Conservation (phyloP, 1,140 invertebrate species). For the Hyphantria cunea region DNA sequence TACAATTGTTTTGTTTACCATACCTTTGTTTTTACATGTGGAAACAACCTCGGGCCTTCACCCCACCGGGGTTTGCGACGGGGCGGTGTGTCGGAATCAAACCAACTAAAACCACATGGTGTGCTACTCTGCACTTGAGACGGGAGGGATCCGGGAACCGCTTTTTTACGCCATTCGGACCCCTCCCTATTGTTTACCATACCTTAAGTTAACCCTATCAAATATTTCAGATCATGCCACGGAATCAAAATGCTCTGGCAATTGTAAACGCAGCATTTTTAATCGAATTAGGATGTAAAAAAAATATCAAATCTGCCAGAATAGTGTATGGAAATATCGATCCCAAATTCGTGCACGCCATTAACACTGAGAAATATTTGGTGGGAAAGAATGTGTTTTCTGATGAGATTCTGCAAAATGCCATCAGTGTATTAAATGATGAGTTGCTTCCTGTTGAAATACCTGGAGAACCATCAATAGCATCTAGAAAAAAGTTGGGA, state of each 20-base stretch:
- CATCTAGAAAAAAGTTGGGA: slow-evolving; percentile 86
- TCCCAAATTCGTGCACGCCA: slow-evolving; percentile 87
- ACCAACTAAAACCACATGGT: too few species aligned
- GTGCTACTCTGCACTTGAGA: too few species aligned
- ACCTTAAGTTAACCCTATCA: too few species aligned
- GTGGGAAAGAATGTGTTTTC: slow-evolving; percentile 82
- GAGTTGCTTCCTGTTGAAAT: slow-evolving; percentile 85
- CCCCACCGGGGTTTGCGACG: too few species aligned
- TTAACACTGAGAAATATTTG: slow-evolving; percentile 86
- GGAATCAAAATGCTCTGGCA: slow-evolving; percentile 91
- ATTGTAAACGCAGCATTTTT: slow-evolving; percentile 91
- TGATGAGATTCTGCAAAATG: slow-evolving; percentile 78
- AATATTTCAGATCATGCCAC: slow-evolving; percentile 86
- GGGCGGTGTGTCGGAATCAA: too few species aligned
- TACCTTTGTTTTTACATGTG: too few species aligned
- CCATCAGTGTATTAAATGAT: slow-evolving; percentile 81
- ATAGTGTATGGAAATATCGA: slow-evolving; percentile 88
- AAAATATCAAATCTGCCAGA: slow-evolving; percentile 51
- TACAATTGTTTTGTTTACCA: too few species aligned
- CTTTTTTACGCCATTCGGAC: too few species aligned
- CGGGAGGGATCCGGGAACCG: too few species aligned
- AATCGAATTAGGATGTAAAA: slow-evolving; percentile 80
- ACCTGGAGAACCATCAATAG: slow-evolving; percentile 85
- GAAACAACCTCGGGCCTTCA: too few species aligned
- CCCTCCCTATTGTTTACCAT: too few species aligned